Evolutionary conservation across 2,797 vertebrate genomes (phyloP).

Genomic region (Varecia variegata): DNA sequence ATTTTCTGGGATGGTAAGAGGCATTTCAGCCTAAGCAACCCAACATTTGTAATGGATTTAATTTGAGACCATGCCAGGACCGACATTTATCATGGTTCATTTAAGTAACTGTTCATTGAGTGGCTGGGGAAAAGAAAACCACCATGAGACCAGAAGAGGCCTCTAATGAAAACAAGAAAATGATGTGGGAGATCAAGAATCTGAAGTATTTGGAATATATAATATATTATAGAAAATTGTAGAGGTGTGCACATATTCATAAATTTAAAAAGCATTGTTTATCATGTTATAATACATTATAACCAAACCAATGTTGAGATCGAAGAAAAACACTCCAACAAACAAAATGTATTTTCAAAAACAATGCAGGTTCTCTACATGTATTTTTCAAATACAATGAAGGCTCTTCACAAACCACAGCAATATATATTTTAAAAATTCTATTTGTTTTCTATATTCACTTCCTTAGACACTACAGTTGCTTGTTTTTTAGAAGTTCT

Average conservation of each 20-base stretch:
- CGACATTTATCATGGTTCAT: conserved; percentile 65
- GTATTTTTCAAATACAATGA: background rate
- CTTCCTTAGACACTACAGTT: background rate
- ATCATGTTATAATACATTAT: background rate
- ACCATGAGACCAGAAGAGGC: conserved; percentile 10
- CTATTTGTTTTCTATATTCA: background rate
- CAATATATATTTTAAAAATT: background rate
- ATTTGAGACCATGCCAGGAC: conserved; percentile 55
- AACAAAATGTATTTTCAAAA: background rate
- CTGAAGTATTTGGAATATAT: background rate
- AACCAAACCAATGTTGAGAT: background rate
- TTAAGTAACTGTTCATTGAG: conserved; percentile 65
- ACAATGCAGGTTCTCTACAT: background rate
- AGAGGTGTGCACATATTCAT: background rate
- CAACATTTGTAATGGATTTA: conserved; percentile 65
- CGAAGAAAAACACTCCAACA: background rate
- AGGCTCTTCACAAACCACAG: background rate
- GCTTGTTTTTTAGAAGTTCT: background rate
- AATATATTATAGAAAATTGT: background rate
- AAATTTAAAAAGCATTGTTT: background rate
- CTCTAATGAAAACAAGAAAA: conserved; percentile 36
- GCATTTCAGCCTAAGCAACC: conserved; percentile 24
- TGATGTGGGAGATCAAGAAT: conserved; percentile 12
- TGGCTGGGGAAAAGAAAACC: conserved; percentile 35
- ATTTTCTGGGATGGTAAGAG: conserved; percentile 43